phyloP scores from a whole-genome alignment of 2,113 vertebrate species.

The Peucedramus taeniatus region DNA sequence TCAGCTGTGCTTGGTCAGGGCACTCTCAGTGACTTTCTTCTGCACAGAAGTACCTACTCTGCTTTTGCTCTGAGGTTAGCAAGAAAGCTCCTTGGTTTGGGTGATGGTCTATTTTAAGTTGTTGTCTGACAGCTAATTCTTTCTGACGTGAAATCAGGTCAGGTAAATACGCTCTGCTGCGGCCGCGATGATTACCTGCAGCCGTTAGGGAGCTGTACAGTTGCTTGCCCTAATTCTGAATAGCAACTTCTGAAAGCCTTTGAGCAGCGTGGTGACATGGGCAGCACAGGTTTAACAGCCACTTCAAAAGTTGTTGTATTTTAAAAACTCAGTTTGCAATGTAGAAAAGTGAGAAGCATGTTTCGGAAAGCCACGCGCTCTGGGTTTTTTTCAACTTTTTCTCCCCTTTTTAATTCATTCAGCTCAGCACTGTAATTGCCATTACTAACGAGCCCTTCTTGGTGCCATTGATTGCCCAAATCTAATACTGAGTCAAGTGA shows the following conservation, averaged over 20 bases:
- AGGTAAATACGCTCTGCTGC: slow-evolving; percentile 68
- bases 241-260: slow-evolving; percentile 25
- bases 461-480: slow-evolving; percentile 62
- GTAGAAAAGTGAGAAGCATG: slow-evolving; percentile 67
- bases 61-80: not conserved
- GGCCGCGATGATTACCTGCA: slow-evolving; percentile 48
- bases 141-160: slow-evolving; percentile 75
- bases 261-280: slow-evolving; percentile 8
- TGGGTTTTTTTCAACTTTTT: not conserved
- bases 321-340: slow-evolving; percentile 68
- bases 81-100: not conserved
- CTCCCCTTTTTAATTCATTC: slow-evolving; percentile 33
- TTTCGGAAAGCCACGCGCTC: slow-evolving; percentile 57
- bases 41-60: not conserved
- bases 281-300: slow-evolving; percentile 40
- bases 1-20: not conserved
- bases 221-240: slow-evolving; percentile 23
- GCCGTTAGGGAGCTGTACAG: not conserved
- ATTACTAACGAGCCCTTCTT: slow-evolving; percentile 66
- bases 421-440: slow-evolving; percentile 28
- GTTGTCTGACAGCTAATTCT: slow-evolving; percentile 26
- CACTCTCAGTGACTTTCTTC: not conserved
- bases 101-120: slow-evolving; percentile 34
- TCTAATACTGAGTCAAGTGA: slow-evolving; percentile 76
- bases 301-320: slow-evolving; percentile 69